Conservation (phyloP, 2,888 invertebrate species). For the Oxystoma pomonae region DNA sequence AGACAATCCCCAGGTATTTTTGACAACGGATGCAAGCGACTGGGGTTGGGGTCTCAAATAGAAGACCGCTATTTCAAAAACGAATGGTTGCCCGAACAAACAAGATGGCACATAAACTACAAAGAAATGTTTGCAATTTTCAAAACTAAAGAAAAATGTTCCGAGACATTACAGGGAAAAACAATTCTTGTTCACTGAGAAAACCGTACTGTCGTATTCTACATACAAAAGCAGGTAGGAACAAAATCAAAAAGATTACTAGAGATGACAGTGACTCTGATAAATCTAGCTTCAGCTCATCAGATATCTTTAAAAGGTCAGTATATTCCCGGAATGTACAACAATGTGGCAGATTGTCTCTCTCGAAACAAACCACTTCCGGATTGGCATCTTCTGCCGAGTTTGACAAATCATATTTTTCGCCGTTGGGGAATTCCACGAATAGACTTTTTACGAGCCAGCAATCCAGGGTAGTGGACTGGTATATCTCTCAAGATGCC, state of each 20-base stretch:
- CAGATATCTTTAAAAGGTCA: not conserved
- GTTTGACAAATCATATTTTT: not conserved
- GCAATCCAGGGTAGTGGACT: not conserved
- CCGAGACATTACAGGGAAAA: no score
- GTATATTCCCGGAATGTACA: not conserved
- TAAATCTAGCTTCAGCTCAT: not conserved
- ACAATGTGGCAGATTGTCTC: not conserved
- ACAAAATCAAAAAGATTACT: not conserved
- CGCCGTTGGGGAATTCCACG: not conserved
- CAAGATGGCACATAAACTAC: no score
- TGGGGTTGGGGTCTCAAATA: constrained; percentile 15
- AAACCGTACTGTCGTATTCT: not conserved
- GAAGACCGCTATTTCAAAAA: no score
- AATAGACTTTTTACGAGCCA: not conserved
- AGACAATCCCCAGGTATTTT: not conserved
- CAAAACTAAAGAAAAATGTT: no score
- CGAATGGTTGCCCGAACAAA: no score
- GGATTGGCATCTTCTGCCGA: not conserved
- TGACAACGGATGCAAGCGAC: constrained; percentile 9
- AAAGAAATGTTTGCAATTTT: no score
- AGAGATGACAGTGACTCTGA: not conserved
- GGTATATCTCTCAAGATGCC: not conserved
- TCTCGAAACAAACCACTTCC: not conserved
- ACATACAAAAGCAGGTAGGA: not conserved
- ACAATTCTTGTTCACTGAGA: no score